Conservation (phyloP, 2,888 invertebrate genomes). For the Agriopis leucophaearia region DNA sequence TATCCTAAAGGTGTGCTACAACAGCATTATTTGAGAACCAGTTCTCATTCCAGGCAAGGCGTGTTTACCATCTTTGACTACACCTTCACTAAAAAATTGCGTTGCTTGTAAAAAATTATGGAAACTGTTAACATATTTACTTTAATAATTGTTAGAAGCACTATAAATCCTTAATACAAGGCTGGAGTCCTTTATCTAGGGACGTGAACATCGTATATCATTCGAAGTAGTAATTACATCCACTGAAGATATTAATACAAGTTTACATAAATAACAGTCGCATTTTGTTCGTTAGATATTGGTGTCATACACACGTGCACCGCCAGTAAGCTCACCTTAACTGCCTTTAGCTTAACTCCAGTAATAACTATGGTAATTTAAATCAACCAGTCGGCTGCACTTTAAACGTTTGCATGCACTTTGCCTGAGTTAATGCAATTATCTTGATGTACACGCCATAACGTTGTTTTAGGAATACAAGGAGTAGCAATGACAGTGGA, state of each 20-base stretch:
- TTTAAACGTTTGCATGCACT: conserved; percentile 17
- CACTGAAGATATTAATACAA: conserved; percentile 64
- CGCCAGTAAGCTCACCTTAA: conserved; percentile 25
- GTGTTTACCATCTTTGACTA: too few species aligned
- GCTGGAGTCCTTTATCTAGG: conserved; percentile 49
- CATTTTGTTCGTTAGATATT: conserved; percentile 65
- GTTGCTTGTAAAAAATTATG: too few species aligned
- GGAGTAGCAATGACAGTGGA: conserved; percentile 29
- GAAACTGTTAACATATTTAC: too few species aligned
- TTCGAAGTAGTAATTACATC: conserved; percentile 54
- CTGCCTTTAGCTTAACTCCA: conserved; percentile 40
- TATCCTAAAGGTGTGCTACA: too few species aligned
- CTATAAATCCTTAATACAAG: conserved; percentile 3
- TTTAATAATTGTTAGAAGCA: too few species aligned
- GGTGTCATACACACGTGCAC: conserved; percentile 64
- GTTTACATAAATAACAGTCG: conserved; percentile 67
- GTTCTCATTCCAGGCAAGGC: too few species aligned
- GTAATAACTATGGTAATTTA: conserved; percentile 26
- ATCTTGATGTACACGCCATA: conserved; percentile 24
- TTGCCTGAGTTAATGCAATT: conserved; percentile 24
- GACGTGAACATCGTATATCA: conserved; percentile 64
- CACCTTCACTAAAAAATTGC: too few species aligned
- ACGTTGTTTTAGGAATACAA: conserved; percentile 27
- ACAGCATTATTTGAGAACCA: too few species aligned
- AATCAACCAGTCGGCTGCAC: conserved; percentile 16